These are phyloP conservation scores for Atrichornis clamosus DNA, from an alignment of 2,113 vertebrate genomes.

Conservation along the genomic window DNA sequence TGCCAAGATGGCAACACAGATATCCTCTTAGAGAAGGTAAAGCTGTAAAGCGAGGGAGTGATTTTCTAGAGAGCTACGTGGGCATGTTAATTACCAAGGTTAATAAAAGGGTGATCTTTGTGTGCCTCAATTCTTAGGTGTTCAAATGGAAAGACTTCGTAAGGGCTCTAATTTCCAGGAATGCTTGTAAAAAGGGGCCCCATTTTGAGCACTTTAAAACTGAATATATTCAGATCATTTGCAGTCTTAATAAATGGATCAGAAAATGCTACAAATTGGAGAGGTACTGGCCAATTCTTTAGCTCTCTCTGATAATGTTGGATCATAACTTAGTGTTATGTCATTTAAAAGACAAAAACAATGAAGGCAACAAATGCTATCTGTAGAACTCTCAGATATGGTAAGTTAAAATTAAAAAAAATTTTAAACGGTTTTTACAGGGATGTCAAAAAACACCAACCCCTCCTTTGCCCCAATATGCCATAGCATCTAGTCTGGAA, in stretches of 20 bases:
- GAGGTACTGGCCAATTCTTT: background rate
- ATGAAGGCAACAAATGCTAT: background rate
- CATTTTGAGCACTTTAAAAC: background rate
- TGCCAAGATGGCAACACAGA: background rate
- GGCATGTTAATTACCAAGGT: background rate
- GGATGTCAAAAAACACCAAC: background rate
- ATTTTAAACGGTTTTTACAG: background rate
- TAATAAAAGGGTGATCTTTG: background rate
- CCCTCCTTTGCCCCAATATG: background rate
- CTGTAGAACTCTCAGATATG: background rate
- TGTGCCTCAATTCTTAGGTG: background rate
- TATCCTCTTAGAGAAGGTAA: background rate
- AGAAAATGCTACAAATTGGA: background rate
- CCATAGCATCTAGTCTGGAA: background rate
- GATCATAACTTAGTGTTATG: background rate
- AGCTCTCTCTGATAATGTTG: background rate
- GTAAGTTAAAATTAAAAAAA: background rate
- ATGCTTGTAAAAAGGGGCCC: background rate
- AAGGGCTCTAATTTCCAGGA: background rate
- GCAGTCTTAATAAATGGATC: background rate
- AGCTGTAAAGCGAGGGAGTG: background rate
- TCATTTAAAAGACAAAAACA: background rate
- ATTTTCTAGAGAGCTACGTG: background rate
- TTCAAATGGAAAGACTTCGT: background rate
- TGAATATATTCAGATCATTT: background rate